Base-by-base conservation (phyloP, 2,888 invertebrate species). In the Mythimna impura region DNA sequence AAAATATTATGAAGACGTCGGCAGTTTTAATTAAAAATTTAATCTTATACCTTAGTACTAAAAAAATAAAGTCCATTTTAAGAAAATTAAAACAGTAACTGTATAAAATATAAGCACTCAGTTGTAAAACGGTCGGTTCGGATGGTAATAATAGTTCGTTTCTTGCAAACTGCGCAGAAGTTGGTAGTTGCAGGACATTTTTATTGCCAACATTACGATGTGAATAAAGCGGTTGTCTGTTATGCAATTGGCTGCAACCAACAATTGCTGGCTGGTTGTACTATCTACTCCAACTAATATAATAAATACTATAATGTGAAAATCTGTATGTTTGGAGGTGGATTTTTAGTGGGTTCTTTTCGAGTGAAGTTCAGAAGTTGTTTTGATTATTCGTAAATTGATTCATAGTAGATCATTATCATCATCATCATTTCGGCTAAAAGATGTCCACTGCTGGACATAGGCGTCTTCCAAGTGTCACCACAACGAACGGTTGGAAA, bases 161-260 rank as follows among this genome's bases (percentile, higher is more conserved):
- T 71, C 70, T 83, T 64, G 52, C 70, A 63, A 76, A 81, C 73
- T 72, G 71, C 62, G 61, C 72, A 63, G 66, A 67, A 76, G 71
- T 64, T 74, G 66, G 72, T 75, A 69, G 61, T 72, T 75, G 17
- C 66, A 54, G 58, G 72, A 86, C 81, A 80, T 73, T 84, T 84
- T 80, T 83, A 86, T 81, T 84, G 58, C 84, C 71, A 64, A 71
- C 78, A 81, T 86, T 83, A 86, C 72, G 73, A 74, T 73, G 72
- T 69, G 81, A 74, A 86, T 81, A 74, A 80, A 84, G 61, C 40
- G 40, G 22, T 73, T 72, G 72, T 74, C 73, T 78, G 66, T 73
- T 76, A 73, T 70, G 57, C 68, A 72, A 63, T 66, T 66, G 58
- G 61, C 60, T 72, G 68, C 69, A 72, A 70, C 63, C 75, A 67